These are phyloP conservation scores for Apotomis turbidana DNA, from an alignment of 2,888 invertebrate species.

Conservation along the genomic window DNA sequence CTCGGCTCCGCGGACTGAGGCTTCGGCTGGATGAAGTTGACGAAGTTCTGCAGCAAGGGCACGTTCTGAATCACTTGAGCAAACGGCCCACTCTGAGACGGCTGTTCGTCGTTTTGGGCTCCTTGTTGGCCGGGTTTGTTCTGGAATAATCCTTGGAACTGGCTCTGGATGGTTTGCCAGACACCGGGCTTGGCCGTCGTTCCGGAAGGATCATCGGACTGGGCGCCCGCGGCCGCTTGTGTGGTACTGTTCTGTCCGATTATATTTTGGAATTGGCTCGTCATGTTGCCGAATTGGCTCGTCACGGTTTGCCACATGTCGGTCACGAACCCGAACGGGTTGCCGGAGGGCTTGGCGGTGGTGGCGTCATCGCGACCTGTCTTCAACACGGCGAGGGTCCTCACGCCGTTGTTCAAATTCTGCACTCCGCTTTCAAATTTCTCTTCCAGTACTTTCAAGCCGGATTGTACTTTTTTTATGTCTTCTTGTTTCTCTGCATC, in stretches of 20 bases:
- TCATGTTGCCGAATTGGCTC: constrained; percentile 48
- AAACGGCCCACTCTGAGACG: constrained; percentile 53
- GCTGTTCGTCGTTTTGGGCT: constrained; percentile 40
- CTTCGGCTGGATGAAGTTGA: constrained; percentile 43
- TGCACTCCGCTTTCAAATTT: constrained; percentile 65
- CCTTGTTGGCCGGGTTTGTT: constrained; percentile 43
- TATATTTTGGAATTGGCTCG: constrained; percentile 43
- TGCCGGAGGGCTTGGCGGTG: constrained; percentile 33
- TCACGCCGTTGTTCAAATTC: constrained; percentile 62
- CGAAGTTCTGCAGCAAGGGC: constrained; percentile 40
- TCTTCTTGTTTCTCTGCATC: constrained; percentile 49
- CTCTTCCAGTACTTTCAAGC: constrained; percentile 57
- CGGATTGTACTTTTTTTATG: constrained; percentile 53
- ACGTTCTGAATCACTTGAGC: constrained; percentile 56
- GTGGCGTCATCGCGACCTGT: constrained; percentile 49
- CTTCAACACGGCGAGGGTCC: constrained; percentile 57
- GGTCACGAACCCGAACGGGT: constrained; percentile 39
- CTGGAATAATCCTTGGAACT: constrained; percentile 49
- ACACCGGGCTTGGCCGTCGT: constrained; percentile 42
- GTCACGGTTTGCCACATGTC: constrained; percentile 48
- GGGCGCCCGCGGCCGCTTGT: constrained; percentile 43
- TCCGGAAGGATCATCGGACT: constrained; percentile 47
- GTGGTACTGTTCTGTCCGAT: constrained; percentile 39
- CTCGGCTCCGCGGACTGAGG: constrained; percentile 39
- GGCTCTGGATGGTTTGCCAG: constrained; percentile 50